These are phyloP conservation scores for Tychaedon coryphoeus DNA, from an alignment of 2,113 vertebrate species.

Conservation along the genomic window DNA sequence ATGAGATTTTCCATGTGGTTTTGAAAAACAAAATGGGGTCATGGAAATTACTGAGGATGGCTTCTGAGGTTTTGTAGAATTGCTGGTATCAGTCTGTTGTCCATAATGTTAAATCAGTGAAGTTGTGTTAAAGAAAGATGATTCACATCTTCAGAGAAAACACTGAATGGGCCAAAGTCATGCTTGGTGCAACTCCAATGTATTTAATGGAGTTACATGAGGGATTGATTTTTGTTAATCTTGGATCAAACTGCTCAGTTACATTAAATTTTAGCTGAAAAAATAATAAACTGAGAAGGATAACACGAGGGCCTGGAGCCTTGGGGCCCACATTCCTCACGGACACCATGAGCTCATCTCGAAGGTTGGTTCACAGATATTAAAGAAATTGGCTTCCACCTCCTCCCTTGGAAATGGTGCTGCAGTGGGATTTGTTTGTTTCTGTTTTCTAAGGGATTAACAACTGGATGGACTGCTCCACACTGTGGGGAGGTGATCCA, in stretches of 20 bases:
- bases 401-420: not conserved
- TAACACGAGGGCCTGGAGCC: not conserved
- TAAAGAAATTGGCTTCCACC: not conserved
- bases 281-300: not conserved
- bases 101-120: not conserved
- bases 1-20: not conserved
- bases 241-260: not conserved
- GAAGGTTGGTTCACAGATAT: not conserved
- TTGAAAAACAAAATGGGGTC: not conserved
- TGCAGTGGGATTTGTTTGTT: not conserved
- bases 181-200: not conserved
- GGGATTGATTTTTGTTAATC: conserved; percentile 24
- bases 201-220: not conserved
- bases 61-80: not conserved
- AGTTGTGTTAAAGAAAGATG: not conserved
- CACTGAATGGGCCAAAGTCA: not conserved
- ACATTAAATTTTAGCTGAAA: not conserved
- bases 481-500: not conserved
- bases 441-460: not conserved
- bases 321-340: not conserved
- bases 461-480: accelerated
- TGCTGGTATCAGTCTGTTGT: not conserved
- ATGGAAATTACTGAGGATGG: not conserved
- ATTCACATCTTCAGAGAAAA: conserved; percentile 41
- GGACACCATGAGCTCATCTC: not conserved